Evolutionary conservation across 2,888 invertebrate genomes (phyloP).

Genomic region (Zeuzera pyrina): DNA sequence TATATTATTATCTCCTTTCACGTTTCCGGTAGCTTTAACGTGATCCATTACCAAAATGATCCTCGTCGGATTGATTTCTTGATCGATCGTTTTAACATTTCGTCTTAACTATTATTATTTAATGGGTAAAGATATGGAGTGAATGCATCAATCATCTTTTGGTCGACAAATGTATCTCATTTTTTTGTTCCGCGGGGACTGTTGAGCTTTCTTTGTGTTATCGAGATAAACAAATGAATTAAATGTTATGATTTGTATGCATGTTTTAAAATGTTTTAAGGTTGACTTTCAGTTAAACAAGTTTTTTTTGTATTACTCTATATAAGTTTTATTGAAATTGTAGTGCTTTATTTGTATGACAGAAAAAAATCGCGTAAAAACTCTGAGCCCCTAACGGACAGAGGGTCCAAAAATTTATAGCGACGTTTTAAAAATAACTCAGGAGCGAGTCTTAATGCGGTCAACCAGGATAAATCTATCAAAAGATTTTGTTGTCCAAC

Average conservation of each 20-base stretch:
- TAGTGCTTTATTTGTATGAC: not conserved
- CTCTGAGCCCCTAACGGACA: slow-evolving; percentile 12
- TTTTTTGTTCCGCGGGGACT: slow-evolving; percentile 30
- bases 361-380: slow-evolving; percentile 35
- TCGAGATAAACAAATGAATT: slow-evolving; percentile 28
- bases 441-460: slow-evolving; percentile 63
- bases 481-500: slow-evolving; percentile 73
- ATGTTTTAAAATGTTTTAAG: too few species aligned
- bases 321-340: too few species aligned
- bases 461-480: slow-evolving; percentile 72
- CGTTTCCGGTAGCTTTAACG: slow-evolving; percentile 56
- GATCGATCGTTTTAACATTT: slow-evolving; percentile 57
- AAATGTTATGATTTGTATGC: too few species aligned
- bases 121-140: slow-evolving; percentile 59
- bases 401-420: slow-evolving; percentile 56
- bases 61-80: slow-evolving; percentile 61
- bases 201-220: slow-evolving; percentile 37
- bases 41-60: slow-evolving; percentile 58
- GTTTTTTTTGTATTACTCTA: too few species aligned
- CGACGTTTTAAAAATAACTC: slow-evolving; percentile 63
- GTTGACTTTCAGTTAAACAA: too few species aligned
- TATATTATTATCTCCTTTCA: slow-evolving; percentile 22
- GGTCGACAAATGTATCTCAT: slow-evolving; percentile 51
- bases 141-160: slow-evolving; percentile 60
- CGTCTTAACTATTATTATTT: slow-evolving; percentile 67